Evolutionary conservation across 2,113 vertebrate genomes (phyloP), one percentile per base, ranked within the genome.

Genomic region (Hiodon tergisus): DNA sequence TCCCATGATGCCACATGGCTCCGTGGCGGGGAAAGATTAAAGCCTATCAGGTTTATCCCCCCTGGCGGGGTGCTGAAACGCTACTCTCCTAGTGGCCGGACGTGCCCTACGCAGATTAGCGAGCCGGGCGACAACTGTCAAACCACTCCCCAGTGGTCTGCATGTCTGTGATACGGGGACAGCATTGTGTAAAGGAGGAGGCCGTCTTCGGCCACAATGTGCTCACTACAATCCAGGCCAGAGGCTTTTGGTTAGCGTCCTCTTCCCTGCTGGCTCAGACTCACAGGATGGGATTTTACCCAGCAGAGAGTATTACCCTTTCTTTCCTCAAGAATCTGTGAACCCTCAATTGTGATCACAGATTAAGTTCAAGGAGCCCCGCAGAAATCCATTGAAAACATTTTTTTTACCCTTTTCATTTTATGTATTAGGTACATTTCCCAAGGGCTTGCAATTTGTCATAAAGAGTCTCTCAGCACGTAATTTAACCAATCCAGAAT

Each of bases 381-480:
- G 83, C 81, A 79, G 81, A 57, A 67, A 31, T 50, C 6, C 73
- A 58, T 67, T 74, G 48, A 5, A 48, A 67, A 86, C 82, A 85
- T 86, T 82, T 80, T 81, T 81, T 69, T 72, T 71, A 78, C 80
- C 73, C 76, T 79, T 86, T 86, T 80, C 79, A 86, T 54, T 13
- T 63, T 79, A 77, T 82, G 83, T 81, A 84, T 79, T 82, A 87
- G 89, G 87, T 86, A 86, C 83, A 87, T 86, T 86, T 90, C 87
- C 87, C 87, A 69, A 59, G 87, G 86, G 88, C 69, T 88, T 82
- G 82, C 83, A 83, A 84, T 88, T 87, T 90, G 89, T 87, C 88
- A 88, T 86, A 84, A 90, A 87, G 76, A 78, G 82, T 90, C 89
- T 87, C 81, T 91, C 88, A 86, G 83, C 88, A 89, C 85, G 83